Conservation (phyloP, 2,113 vertebrate genomes). For the Chaetodon auriga region DNA sequence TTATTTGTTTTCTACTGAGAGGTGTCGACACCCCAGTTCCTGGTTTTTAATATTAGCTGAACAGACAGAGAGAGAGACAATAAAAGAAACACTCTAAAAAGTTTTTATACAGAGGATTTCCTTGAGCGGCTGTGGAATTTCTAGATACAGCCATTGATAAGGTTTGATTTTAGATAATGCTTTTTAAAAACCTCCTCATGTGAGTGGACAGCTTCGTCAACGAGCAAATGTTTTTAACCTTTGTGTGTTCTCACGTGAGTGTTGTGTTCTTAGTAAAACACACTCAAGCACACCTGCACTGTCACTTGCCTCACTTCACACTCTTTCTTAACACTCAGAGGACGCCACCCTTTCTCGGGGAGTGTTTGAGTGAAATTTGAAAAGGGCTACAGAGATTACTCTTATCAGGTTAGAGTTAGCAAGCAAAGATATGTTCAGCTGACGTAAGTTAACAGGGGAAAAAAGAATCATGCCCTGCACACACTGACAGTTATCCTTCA, state of each 20-base stretch:
- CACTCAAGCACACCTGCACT: constrained; percentile 71
- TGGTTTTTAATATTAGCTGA: constrained; percentile 78
- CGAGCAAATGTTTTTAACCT: constrained; percentile 68
- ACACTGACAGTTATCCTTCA: constrained; percentile 24
- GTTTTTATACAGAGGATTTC: constrained; percentile 79
- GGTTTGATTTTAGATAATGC: constrained; percentile 69
- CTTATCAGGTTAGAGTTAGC: constrained; percentile 49
- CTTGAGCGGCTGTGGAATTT: constrained; percentile 68
- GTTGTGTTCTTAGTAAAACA: constrained; percentile 54
- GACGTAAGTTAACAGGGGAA: constrained; percentile 10
- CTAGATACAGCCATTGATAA: constrained; percentile 57
- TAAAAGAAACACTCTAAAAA: constrained; percentile 47
- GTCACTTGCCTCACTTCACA: constrained; percentile 64
- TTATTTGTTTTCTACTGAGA: constrained; percentile 78
- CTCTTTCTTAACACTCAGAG: constrained; percentile 42
- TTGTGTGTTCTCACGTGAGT: constrained; percentile 62
- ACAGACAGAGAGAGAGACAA: constrained; percentile 56
- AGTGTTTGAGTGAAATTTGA: constrained; percentile 62
- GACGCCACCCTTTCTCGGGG: constrained; percentile 10
- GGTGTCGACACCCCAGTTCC: constrained; percentile 80
- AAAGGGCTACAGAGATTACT: constrained; percentile 77
- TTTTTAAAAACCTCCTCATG: constrained; percentile 62
- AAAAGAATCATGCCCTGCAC: constrained; percentile 26
- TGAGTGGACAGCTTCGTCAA: constrained; percentile 64
- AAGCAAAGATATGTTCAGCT: constrained; percentile 34